phyloP scores from a whole-genome alignment of 2,888 invertebrate species.

The Dicranocentrus wangi region DNA sequence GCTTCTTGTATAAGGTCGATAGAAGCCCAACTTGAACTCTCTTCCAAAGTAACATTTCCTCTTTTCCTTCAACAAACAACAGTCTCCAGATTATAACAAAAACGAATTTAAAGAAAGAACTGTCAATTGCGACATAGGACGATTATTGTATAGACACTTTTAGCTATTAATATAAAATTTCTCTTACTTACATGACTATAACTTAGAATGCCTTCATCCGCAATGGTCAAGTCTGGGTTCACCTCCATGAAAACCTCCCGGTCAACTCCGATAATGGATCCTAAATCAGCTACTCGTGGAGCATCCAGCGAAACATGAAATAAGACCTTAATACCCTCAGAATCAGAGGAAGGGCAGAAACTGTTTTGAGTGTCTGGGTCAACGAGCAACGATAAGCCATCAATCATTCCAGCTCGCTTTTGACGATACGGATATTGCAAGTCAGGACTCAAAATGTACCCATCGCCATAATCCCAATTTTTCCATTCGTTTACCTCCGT shows the following conservation, averaged over 20 bases:
- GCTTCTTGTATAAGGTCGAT: constrained; percentile 61
- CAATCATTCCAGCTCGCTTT: constrained; percentile 47
- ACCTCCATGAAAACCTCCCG: constrained; percentile 54
- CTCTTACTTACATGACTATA: constrained; percentile 34
- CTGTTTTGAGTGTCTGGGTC: constrained; percentile 64
- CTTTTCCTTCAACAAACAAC: too few relatives aligned
- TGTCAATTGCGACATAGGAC: too few relatives aligned
- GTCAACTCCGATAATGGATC: constrained; percentile 48
- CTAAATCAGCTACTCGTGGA: constrained; percentile 57
- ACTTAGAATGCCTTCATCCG: constrained; percentile 48
- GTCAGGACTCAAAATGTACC: constrained; percentile 22
- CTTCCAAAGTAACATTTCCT: constrained; percentile 66
- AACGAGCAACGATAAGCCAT: constrained; percentile 56
- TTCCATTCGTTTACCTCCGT: constrained; percentile 52
- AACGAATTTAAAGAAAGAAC: too few relatives aligned
- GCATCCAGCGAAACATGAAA: constrained; percentile 50
- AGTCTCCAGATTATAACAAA: too few relatives aligned
- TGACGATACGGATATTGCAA: constrained; percentile 44
- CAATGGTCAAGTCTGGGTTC: constrained; percentile 57
- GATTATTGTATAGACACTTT: too few relatives aligned
- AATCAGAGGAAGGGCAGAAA: constrained; percentile 67
- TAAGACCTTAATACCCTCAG: constrained; percentile 60
- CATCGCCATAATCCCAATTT: constrained; percentile 61
- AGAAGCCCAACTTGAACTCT: constrained; percentile 61
- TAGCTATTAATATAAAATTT: too few relatives aligned